These are phyloP conservation scores for Cyanoliseus patagonus DNA, from an alignment of 2,113 vertebrate species.

Conservation along the genomic window DNA sequence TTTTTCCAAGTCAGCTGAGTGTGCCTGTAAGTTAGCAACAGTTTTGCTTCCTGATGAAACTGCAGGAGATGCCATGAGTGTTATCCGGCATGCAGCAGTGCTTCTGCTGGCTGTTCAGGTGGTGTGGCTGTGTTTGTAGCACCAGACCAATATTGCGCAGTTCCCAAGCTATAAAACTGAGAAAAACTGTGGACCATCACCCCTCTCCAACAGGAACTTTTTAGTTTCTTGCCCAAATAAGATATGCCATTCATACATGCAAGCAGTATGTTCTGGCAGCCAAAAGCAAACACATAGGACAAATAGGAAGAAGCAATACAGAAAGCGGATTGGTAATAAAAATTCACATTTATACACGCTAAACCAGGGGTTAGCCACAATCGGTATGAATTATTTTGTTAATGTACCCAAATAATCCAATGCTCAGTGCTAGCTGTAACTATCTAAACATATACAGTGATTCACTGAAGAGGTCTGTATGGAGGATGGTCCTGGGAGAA, in stretches of 20 bases:
- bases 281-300: neutral
- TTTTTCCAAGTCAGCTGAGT: neutral
- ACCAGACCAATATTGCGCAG: neutral
- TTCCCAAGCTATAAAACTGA: neutral
- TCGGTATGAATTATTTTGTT: neutral
- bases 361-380: neutral
- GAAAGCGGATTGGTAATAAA: neutral
- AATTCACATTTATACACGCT: neutral
- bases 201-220: neutral
- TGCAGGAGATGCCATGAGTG: neutral
- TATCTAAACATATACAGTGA: neutral
- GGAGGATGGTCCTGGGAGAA: neutral
- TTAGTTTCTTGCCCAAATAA: neutral
- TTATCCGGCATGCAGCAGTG: neutral
- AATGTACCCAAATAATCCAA: neutral
- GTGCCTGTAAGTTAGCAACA: neutral
- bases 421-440: neutral
- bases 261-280: neutral
- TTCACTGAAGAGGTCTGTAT: neutral
- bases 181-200: rapidly evolving
- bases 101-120: neutral
- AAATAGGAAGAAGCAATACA: neutral
- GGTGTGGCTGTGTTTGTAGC: neutral
- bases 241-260: neutral
- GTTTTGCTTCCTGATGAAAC: neutral